Conservation (phyloP, 2,113 vertebrate genomes). For the Pampusana beccarii region DNA sequence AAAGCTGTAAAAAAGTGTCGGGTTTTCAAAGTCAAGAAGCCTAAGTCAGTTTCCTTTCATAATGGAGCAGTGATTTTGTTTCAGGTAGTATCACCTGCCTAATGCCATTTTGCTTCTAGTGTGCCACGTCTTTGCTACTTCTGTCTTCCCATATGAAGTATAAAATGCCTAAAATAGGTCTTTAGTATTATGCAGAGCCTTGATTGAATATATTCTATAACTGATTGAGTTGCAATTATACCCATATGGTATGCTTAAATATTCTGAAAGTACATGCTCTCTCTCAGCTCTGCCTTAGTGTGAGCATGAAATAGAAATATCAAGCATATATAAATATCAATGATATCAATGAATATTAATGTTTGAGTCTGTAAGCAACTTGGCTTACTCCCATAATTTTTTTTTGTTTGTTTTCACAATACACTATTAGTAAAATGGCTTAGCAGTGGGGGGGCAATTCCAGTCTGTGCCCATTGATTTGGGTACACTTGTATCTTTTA, state of each 20-base stretch:
- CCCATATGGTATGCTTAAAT: not conserved
- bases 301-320: conserved; percentile 37
- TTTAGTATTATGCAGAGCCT: not conserved
- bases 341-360: conserved; percentile 53
- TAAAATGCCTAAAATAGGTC: not conserved
- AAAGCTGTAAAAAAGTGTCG: not conserved
- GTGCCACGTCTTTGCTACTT: not conserved
- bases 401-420: not conserved
- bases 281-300: not conserved
- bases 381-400: not conserved
- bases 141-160: not conserved
- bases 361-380: not conserved
- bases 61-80: not conserved
- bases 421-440: not conserved
- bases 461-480: conserved; percentile 29
- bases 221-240: not conserved
- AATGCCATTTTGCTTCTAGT: not conserved
- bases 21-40: not conserved
- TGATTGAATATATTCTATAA: not conserved
- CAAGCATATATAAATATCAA: conserved; percentile 54
- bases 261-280: not conserved
- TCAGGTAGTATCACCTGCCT: not conserved
- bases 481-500: conserved; percentile 25
- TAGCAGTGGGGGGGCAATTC: not conserved
- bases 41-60: not conserved